Evolutionary conservation across 2,797 vertebrate species (phyloP).

Genomic region (Karalla daura): DNA sequence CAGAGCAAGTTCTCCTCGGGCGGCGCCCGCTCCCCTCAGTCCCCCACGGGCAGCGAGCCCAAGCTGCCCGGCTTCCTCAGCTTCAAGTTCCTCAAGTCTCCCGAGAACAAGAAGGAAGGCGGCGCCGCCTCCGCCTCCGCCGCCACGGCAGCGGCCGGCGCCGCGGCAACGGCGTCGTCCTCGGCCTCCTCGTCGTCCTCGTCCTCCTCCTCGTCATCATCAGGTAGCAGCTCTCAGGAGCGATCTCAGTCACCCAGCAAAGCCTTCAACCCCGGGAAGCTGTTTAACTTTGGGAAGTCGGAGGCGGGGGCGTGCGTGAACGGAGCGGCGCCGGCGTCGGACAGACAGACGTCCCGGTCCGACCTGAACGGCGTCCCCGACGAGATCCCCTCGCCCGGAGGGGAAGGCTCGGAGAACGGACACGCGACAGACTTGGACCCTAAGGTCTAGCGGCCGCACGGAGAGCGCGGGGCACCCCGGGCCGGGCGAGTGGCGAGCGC

Average conservation of each 20-base stretch:
- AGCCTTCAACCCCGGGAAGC: constrained; percentile 95
- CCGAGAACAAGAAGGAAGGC: constrained; percentile 90
- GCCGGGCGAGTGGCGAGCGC: too few species aligned
- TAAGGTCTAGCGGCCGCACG: constrained; percentile 82
- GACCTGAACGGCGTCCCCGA: constrained; percentile 89
- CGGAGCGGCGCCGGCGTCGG: constrained; percentile 73
- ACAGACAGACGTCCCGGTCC: constrained; percentile 84
- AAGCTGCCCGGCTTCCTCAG: constrained; percentile 95
- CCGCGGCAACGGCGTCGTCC: constrained; percentile 34
- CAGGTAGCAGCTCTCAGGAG: constrained; percentile 89
- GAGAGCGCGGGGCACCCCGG: too few species aligned
- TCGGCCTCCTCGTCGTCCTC: too few species aligned
- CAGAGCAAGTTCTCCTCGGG: constrained; percentile 94
- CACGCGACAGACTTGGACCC: constrained; percentile 84
- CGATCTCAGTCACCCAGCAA: constrained; percentile 96
- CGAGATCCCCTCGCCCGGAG: constrained; percentile 84
- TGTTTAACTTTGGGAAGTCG: constrained; percentile 93
- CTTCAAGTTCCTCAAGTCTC: constrained; percentile 98
- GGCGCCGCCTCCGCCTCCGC: constrained; percentile 51
- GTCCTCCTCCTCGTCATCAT: too few species aligned
- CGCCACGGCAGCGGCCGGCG: constrained; percentile 20
- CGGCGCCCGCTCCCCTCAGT: constrained; percentile 88
- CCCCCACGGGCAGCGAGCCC: constrained; percentile 90
- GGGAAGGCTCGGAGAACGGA: constrained; percentile 81
- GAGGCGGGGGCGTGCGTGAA: constrained; percentile 83